These are phyloP conservation scores for Atractosteus spatula DNA, from an alignment of 2,113 vertebrate species.

Conservation along the genomic window DNA sequence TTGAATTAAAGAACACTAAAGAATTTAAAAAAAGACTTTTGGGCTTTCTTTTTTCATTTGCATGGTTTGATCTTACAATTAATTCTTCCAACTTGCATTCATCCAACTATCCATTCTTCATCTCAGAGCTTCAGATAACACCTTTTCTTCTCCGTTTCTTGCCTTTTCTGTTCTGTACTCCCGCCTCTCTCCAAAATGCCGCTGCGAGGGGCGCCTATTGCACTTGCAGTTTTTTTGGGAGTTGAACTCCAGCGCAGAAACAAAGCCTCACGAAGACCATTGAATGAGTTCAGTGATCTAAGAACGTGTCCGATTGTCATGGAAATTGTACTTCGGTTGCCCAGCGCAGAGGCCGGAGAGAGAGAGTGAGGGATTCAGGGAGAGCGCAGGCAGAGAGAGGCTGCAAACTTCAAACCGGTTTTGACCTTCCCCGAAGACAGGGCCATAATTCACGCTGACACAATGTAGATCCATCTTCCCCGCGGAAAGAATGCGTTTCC, in stretches of 20 bases:
- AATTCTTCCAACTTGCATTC: too few relatives aligned
- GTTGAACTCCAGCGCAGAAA: constrained; percentile 3
- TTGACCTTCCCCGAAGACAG: background rate
- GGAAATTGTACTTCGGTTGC: constrained; percentile 43
- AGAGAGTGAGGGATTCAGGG: background rate
- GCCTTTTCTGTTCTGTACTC: background rate
- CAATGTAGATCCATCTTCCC: too few relatives aligned
- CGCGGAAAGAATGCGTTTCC: too few relatives aligned
- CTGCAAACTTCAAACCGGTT: background rate
- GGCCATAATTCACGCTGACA: background rate
- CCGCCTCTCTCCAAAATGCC: background rate
- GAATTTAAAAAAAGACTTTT: too few relatives aligned
- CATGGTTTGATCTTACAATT: too few relatives aligned
- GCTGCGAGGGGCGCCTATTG: too few relatives aligned
- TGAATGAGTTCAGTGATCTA: constrained; percentile 46
- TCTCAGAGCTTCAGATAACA: too few relatives aligned
- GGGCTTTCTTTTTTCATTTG: too few relatives aligned
- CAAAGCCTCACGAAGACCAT: constrained; percentile 24
- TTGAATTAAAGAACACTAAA: too few relatives aligned
- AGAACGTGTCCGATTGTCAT: constrained; percentile 53
- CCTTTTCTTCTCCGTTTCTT: background rate
- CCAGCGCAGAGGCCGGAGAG: background rate
- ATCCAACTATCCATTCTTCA: too few relatives aligned
- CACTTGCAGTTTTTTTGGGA: background rate
- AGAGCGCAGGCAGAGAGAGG: background rate